Evolutionary conservation across 1,140 invertebrate genomes (phyloP), one percentile per base, ranked within the genome.

Genomic region (Carposina sasakii): DNA sequence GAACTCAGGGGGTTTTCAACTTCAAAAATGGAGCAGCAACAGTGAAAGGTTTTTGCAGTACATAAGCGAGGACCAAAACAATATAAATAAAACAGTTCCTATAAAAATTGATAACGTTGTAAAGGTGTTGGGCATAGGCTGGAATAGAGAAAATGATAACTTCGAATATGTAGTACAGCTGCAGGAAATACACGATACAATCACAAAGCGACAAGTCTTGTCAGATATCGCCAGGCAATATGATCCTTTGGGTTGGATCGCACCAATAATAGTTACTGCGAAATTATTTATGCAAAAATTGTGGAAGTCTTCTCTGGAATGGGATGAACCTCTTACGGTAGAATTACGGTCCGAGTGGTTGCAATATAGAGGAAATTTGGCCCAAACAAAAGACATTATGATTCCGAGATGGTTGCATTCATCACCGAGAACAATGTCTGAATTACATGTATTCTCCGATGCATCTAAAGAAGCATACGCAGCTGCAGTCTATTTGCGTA

Each of bases 241-340:
- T 40, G 72, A 78, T 51, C 70, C 72, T 4, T 3, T 33, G 31
- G 20, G 67, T 16, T 50, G 67, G 19, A 24, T 73, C 2, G 43
- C 57, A 13, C 76, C 76, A n/a, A 40, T 76, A 1, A 57, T 57
- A 10, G 53, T 79, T 2, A 44, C 26, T 6, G 52, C 57, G 10
- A 76, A 81, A 53, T 63, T 75, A 0, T 54, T 75, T 12, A 57
- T 75, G 26, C 71, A 77, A 48, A 52, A 57, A 33, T n/a, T 75
- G 6, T 67, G 71, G 69, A 34, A 55, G 17, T 26, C 19, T 24
- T 13, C 9, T 8, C n/a, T 33, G 8, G n/a, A 13, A 3, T 77
- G 74, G 72, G 71, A 77, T 48, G 31, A 40, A n/a, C 19, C 43
- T 8, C 28, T 63, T 8, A 47, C 53, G 12, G n/a, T 9, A 17